A percentile compares a stretch with the other conserved stretches of the same genome.
phyloP scores from a whole-genome alignment of 2,113 vertebrate genomes.

The Petromus typicus region DNA sequence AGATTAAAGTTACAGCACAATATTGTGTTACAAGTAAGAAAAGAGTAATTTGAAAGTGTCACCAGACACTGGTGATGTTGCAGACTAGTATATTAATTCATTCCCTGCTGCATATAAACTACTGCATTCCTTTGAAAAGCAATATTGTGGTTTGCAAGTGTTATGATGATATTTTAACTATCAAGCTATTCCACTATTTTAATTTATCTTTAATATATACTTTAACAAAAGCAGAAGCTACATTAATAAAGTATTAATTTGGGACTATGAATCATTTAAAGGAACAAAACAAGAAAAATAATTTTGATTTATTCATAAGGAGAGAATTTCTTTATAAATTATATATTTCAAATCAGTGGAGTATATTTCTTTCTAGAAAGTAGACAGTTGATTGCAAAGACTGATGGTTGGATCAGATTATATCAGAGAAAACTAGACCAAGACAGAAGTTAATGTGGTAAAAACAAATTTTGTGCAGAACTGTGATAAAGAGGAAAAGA shows the following conservation, averaged over 20 bases:
- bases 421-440: neutral
- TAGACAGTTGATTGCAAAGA: neutral
- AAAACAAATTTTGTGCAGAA: neutral
- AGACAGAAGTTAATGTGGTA: neutral
- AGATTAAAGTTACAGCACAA: neutral
- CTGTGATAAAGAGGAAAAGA: neutral
- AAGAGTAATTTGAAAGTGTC: neutral
- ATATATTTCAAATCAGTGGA: neutral
- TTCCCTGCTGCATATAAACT: neutral
- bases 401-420: neutral
- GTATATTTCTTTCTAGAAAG: neutral
- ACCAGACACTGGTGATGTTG: neutral
- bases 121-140: neutral
- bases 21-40: neutral
- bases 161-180: neutral
- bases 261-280: constrained; percentile 43
- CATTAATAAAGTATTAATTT: neutral
- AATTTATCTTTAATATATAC: neutral
- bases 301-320: neutral
- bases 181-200: neutral
- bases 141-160: neutral
- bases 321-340: neutral
- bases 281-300: neutral
- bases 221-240: neutral
- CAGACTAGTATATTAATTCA: neutral